Percentiles rank a stretch among this genome's conserved stretches.
phyloP scores from a whole-genome alignment of 2,888 invertebrate species.

The Pristionchus entomophagus region DNA sequence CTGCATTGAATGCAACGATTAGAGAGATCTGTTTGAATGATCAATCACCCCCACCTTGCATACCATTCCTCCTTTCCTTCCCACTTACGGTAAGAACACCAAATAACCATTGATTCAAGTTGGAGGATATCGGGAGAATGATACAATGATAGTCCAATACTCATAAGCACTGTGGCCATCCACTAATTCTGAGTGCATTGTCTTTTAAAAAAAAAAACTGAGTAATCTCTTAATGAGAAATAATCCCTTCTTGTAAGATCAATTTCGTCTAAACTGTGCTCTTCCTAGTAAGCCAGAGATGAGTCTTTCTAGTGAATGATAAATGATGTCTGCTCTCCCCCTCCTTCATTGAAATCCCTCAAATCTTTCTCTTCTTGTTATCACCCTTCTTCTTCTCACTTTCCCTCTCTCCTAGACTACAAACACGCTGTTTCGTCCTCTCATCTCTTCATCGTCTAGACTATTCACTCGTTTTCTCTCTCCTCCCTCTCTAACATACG shows the following conservation, averaged over 20 bases:
- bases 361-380: not conserved
- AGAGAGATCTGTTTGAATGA: slow-evolving; percentile 15
- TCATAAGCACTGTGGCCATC: too few relatives aligned
- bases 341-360: slow-evolving; percentile 48
- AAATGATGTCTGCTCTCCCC: not conserved
- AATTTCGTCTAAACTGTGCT: not conserved
- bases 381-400: slow-evolving; percentile 2
- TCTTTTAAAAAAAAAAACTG: too few relatives aligned
- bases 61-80: slow-evolving; percentile 26
- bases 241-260: too few relatives aligned
- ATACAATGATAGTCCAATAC: not conserved
- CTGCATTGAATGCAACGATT: not conserved
- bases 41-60: slow-evolving; percentile 8
- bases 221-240: too few relatives aligned
- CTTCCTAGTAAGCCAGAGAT: not conserved
- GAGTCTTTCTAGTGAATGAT: not conserved
- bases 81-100: too few relatives aligned
- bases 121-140: too few relatives aligned
- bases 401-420: slow-evolving; percentile 5
- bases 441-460: not conserved
- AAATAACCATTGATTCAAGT: too few relatives aligned
- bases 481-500: too few relatives aligned
- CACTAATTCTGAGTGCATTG: too few relatives aligned
- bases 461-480: not conserved
- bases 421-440: not conserved